Base-by-base conservation (phyloP, 2,113 vertebrate genomes). In the Cephalophus harveyi region DNA sequence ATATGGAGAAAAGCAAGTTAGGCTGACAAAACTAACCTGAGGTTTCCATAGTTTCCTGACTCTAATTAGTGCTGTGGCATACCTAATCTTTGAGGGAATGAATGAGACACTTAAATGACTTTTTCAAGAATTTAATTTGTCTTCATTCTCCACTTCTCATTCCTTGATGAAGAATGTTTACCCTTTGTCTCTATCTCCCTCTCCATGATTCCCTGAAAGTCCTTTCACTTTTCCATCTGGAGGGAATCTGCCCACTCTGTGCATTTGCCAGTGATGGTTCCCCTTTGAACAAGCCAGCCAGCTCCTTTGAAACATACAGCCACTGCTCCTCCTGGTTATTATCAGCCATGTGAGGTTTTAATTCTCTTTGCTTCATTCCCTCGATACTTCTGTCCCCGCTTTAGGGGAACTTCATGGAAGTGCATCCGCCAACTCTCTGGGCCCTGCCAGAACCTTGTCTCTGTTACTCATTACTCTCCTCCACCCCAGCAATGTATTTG, bases 51-150 rank as follows among this genome's bases (percentile, higher is more conserved):
- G 27, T 87, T 83, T 95, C 36, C 76, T 84, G 27, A 55, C 16
- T 74, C 2, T 17, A 23, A 64, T 13, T 17, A 30, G 27, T 59
- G n/a, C 27, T 59, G 21, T 62, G 59, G 33, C 46, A 48, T 78
- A 89, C 6, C 11, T 89, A 12, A 83, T 71, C n/a, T 83, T 67
- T 92, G 74, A 78, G 55, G 17, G 10, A 78, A 78, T 89, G 87
- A 25, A 89, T 90, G 36, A 13, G 23, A 74, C 10, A 85, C 54
- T 91, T 90, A 11, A 94, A 48, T 88, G 4, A 87, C 48, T 93
- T 95, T 81, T 52, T 52, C 83, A 85, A 46, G 46, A 16, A 71
- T 43, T 59, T 79, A 27, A 27, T 54, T 86, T 88, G 36, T 87
- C 43, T 60, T 52, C 14, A 13, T 3, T 62, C 43, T 90, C 15